phyloP scores from a whole-genome alignment of 1,140 invertebrate species.

The Philopotamus ludificatus region DNA sequence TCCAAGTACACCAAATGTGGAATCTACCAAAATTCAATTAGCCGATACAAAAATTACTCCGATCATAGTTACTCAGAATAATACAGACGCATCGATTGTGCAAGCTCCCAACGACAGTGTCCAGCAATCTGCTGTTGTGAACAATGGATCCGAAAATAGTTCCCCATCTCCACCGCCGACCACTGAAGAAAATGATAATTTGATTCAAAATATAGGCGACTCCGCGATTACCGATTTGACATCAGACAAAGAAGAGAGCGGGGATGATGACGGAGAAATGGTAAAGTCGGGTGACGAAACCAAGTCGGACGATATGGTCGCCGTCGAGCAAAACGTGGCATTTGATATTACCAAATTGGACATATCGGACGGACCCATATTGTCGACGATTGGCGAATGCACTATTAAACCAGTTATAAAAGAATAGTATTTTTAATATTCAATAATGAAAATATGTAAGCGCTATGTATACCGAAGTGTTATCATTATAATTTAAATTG shows the following conservation, averaged over 20 bases:
- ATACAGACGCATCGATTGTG: neutral
- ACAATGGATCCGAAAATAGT: neutral
- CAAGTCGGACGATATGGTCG: conserved; percentile 47
- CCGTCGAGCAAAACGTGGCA: too few species aligned
- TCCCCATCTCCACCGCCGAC: neutral
- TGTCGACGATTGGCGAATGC: conserved; percentile 50
- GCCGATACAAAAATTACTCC: neutral
- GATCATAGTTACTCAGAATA: too few species aligned
- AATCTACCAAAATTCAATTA: neutral
- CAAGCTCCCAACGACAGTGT: neutral
- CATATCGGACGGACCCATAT: neutral
- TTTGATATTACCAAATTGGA: conserved; percentile 40
- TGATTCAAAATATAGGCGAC: neutral
- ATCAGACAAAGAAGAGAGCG: conserved; percentile 2
- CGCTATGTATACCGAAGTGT: conserved; percentile 3
- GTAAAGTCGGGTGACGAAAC: conserved; percentile 50
- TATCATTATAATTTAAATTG: neutral
- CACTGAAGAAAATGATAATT: conserved; percentile 1
- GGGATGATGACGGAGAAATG: neutral
- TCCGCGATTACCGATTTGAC: neutral
- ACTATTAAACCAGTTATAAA: conserved; percentile 52
- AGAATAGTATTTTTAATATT: conserved; percentile 5
- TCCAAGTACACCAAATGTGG: neutral
- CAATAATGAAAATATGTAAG: neutral
- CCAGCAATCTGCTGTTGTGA: neutral